Conservation (phyloP, 2,113 vertebrate genomes). For the Gymnarchus niloticus region DNA sequence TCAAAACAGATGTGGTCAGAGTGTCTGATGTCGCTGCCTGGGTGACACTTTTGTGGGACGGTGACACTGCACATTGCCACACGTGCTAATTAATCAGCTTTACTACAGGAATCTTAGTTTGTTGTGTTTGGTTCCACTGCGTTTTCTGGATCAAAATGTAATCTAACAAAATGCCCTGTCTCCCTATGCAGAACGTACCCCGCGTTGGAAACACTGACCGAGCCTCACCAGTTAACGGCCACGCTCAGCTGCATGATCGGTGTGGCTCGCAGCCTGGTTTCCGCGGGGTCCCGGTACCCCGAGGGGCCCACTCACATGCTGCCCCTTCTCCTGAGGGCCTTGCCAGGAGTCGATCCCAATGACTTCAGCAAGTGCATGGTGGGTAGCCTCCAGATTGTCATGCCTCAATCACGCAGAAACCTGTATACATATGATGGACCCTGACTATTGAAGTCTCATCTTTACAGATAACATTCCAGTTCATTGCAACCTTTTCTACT, state of each 20-base stretch:
- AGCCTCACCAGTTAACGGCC: constrained; percentile 96
- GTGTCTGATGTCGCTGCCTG: background rate
- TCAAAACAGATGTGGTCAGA: background rate
- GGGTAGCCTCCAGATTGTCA: constrained; percentile 34
- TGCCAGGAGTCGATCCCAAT: constrained; percentile 96
- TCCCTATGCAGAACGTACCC: constrained; percentile 78
- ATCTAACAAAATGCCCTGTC: background rate
- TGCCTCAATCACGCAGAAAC: background rate
- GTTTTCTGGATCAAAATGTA: too few species aligned
- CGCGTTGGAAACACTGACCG: constrained; percentile 92
- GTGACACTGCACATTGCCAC: background rate
- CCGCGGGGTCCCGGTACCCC: constrained; percentile 80
- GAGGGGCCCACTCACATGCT: constrained; percentile 96
- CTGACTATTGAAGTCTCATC: background rate
- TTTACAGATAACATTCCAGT: constrained; percentile 95
- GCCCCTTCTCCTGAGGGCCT: constrained; percentile 91
- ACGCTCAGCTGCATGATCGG: constrained; percentile 97
- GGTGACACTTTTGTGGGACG: background rate
- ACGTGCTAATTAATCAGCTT: background rate
- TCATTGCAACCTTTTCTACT: constrained; percentile 98
- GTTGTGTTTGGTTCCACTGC: too few species aligned
- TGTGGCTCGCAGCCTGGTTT: constrained; percentile 89
- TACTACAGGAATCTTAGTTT: background rate
- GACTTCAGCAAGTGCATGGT: constrained; percentile 99
- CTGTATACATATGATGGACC: background rate